These are phyloP conservation scores for Axis porcinus DNA, from an alignment of 2,113 vertebrate species.

Conservation along the genomic window DNA sequence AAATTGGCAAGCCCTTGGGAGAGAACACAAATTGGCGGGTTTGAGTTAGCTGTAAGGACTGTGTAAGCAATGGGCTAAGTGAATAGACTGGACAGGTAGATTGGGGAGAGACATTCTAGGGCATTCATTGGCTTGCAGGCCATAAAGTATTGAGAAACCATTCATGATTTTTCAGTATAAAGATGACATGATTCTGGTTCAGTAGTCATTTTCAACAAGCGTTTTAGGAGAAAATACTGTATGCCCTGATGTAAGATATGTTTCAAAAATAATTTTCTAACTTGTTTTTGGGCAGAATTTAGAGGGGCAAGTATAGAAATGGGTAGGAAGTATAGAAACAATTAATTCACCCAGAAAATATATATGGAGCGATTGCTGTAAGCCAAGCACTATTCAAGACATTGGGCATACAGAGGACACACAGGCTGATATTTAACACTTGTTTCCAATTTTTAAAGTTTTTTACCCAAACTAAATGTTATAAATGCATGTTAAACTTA, in stretches of 20 bases:
- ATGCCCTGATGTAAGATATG: not conserved
- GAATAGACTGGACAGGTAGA: not conserved
- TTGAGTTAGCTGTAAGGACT: not conserved
- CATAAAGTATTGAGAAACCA: not conserved
- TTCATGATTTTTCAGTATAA: not conserved
- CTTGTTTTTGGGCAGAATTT: not conserved
- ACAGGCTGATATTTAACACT: not conserved
- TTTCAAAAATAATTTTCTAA: not conserved
- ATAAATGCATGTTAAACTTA: not conserved
- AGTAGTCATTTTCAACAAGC: not conserved
- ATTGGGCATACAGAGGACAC: not conserved
- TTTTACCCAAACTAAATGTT: not conserved
- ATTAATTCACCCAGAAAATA: not conserved
- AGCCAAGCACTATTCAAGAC: not conserved
- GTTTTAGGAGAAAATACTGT: not conserved
- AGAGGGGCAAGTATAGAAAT: not conserved
- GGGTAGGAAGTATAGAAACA: not conserved
- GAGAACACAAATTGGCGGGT: not conserved
- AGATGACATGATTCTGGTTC: not conserved
- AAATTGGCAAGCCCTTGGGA: not conserved
- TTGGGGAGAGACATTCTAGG: rapidly evolving
- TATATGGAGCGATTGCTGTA: not conserved
- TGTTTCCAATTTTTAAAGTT: not conserved
- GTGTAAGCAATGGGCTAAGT: not conserved
- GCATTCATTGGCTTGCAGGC: not conserved